Evolutionary conservation across 2,888 invertebrate species (phyloP), one percentile per base, ranked within the genome.

Genomic region (Tenthredo livida): DNA sequence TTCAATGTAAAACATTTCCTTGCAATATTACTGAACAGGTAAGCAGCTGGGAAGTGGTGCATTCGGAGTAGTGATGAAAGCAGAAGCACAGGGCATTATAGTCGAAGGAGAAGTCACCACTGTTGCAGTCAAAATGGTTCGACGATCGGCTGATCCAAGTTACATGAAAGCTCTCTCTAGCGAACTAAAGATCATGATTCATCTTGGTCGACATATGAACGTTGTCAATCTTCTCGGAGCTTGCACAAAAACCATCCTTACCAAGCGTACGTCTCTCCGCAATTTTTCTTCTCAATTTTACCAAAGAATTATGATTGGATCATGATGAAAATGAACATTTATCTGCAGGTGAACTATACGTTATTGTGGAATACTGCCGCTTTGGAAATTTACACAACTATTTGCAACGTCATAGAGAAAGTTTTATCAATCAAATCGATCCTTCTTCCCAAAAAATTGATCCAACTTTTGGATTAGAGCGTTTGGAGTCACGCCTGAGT

Each of bases 101-200:
- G 95, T 96, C 72, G 96, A 96, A 0, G 97, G 97, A 91, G 95
- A 96, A 61, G 94, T 95, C 4, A 97, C 97, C 0, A 96, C 96
- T 0, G 99, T 99, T 0, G 99, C 99, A 0, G 98, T 99, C 0
- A 99, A 99, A 94, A 98, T 98, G 97, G 98, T 98, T 3, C 98
- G 98, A 93, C 96, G 97, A 88, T 97, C 97, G 73, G 97, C 98
- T 0, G 98, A 98, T 91, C 95, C 96, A 67, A 96, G 96, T 87
- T 97, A 97, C 89, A 97, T 98, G 87, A 97, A 97, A 91, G 98
- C 99, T 0, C 94, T 99, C 67, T 97, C 98, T 33, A 97, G 98
- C 0, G 99, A 99, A 93, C 94, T 99, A 29, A 99, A 99, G 94
- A 98, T 99, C 86, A 97, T 99, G 97, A 97, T 98, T 5, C 98